Evolutionary conservation across 2,113 vertebrate species (phyloP).

Genomic region (Sinocyclocheilus anshuiensis): DNA sequence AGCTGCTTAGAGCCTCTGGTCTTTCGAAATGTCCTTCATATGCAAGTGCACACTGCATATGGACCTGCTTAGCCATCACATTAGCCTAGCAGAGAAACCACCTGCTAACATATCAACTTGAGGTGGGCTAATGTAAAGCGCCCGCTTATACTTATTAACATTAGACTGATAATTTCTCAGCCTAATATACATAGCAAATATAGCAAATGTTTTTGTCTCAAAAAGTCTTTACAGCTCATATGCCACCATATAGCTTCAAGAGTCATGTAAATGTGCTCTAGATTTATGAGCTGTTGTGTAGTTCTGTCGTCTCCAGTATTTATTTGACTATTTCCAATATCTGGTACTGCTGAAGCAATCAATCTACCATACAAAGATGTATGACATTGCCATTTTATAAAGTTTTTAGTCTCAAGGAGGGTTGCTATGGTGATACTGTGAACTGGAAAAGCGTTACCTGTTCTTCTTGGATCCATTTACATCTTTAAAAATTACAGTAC

Average conservation of each 20-base stretch:
- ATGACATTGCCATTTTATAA: conserved; percentile 31
- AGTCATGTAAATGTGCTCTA: neutral
- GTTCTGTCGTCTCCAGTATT: neutral
- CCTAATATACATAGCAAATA: neutral
- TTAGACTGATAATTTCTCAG: neutral
- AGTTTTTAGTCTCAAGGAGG: conserved; percentile 18
- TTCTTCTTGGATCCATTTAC: conserved; percentile 14
- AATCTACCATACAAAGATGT: neutral
- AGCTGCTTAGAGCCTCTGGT: conserved; percentile 17
- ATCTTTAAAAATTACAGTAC: conserved; percentile 4
- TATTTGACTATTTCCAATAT: conserved; percentile 1
- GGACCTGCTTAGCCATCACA: neutral
- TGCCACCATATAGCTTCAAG: neutral
- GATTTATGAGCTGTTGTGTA: neutral
- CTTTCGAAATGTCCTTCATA: conserved; percentile 18
- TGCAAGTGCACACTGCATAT: conserved; percentile 20
- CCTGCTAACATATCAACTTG: neutral
- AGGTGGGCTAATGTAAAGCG: neutral
- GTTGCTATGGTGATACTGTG: conserved; percentile 28
- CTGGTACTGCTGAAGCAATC: neutral
- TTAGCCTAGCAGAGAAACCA: neutral
- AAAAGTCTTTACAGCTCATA: neutral
- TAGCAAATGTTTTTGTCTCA: neutral
- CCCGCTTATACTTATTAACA: neutral
- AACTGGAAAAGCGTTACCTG: neutral